Evolutionary conservation across 1,140 invertebrate genomes (phyloP), one percentile per base, ranked within the genome.

Genomic region (Brachionus calyciflorus): DNA sequence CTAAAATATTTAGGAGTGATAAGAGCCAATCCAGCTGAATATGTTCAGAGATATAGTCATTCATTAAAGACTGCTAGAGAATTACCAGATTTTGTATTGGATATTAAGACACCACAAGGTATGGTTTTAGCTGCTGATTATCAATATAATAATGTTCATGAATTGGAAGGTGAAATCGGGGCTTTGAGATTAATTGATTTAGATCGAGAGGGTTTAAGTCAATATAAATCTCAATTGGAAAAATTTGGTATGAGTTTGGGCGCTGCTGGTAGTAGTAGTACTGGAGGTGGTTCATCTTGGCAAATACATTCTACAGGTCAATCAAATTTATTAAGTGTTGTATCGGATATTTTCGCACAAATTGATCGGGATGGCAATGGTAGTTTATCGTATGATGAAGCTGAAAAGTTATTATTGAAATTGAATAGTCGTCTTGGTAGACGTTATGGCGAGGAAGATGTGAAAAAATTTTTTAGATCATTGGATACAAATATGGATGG

Each of bases 341-440:
- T 49, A 21, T 12, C 55, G 5, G 55, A 60, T 60, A 17, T 60
- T 14, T 60, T 60, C 19, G 55, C 55, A 14, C 55, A 60, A 60
- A 24, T 60, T 40, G 55, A 60, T 60, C 28, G n/a, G 19, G 55
- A 60, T 26, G 55, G 10, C 10, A 60, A 40, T 17, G 55, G 26
- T n/a, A 17, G 12, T 9, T n/a, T 60, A 12, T 60, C 55, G 21
- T 14, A 33, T 40, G 55, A 60, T 0, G 55, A 60, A 26, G 55
- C 55, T 21, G 26, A 60, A 40, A 60, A 40, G 17, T 17, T 60
- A n/a, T 40, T 6, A 6, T 17, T 60, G 3, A 30, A 40, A 60
- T 40, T 60, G 12, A 60, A 60, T 17, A 4, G 26, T 21, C 55
- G 26, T 5, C 1, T 60, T 9, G 21, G 55, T 17, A 30, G 26